Evolutionary conservation across 1,140 invertebrate species (phyloP), one percentile per base, ranked within the genome.

Genomic region (Cecropterus lyciades): DNA sequence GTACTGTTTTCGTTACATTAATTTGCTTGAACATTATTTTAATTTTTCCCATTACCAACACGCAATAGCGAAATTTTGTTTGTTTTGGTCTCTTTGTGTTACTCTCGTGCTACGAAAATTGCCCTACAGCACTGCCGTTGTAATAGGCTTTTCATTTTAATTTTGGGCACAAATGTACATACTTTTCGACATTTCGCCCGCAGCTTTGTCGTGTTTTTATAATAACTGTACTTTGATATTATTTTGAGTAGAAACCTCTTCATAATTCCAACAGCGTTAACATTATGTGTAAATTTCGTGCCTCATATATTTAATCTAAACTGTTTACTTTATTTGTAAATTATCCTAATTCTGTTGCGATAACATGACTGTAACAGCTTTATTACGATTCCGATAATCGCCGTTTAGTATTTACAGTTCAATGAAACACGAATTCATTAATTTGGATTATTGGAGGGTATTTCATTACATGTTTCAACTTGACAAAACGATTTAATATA

Each of bases 31-130:
- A 49, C 9, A 49, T 49, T 20, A 33, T 37, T 60, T 60, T 59
- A 59, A 59, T 59, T 45, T 59, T 55, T 42, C 33, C 11, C 33
- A 49, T 49, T 60, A 48, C 45, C 45, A 49, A 43, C 56, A 59
- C 56, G 56, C 56, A 59, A 59, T 48, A 59, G 24, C 43, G 56
- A 60, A 60, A 60, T 60, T 60, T 60, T 48, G 43, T 46, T 60
- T 37, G 57, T 33, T 60, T 60, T 49, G 24, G 15, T 49, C 15
- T 48, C 45, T 37, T 60, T 60, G 5, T 59, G 17, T 42, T 9
- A 20, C 57, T 60, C 8, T 4, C 2, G 20, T 33, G 45, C 10
- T 60, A 48, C 11, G 15, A 10, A 59, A 60, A 60, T 49, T 49
- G 45, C 43, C 20, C 27, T 49, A 10, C 5, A 49, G 45, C 45